Evolutionary conservation across 2,113 vertebrate species (phyloP).

Genomic region (Polyodon spathula): DNA sequence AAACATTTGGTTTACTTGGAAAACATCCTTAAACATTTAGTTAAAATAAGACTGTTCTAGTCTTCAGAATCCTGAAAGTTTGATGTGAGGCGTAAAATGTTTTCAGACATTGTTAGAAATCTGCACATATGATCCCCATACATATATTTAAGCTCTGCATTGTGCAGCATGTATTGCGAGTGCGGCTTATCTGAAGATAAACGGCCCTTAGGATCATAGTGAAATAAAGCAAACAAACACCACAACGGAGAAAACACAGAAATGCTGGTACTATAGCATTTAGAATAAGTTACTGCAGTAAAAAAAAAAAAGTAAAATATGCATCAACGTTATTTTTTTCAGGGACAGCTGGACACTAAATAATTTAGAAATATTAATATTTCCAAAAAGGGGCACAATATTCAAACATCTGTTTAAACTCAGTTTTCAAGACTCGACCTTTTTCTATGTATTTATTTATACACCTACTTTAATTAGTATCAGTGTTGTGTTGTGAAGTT

Average conservation of each 20-base stretch:
- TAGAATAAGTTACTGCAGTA: neutral
- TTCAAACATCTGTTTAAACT: conserved; percentile 4
- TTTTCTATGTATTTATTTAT: neutral
- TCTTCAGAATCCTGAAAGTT: neutral
- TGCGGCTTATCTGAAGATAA: too few relatives aligned
- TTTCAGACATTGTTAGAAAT: too few relatives aligned
- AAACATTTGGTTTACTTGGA: conserved; percentile 21
- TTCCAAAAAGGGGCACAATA: neutral
- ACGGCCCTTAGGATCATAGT: too few relatives aligned
- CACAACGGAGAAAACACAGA: neutral
- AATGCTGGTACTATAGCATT: neutral
- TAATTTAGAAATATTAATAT: neutral
- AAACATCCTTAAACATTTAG: neutral
- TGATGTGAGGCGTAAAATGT: neutral
- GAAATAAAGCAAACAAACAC: too few relatives aligned
- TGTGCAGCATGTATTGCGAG: too few relatives aligned
- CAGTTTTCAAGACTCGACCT: neutral
- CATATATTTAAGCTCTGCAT: too few relatives aligned
- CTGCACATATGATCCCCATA: too few relatives aligned
- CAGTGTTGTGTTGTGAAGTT: too few relatives aligned
- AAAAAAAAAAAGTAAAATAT: neutral
- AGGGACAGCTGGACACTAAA: conserved; percentile 7
- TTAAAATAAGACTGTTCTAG: conserved; percentile 17
- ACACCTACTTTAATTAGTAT: neutral
- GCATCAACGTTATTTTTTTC: neutral